Conservation (phyloP, 2,888 invertebrate genomes). For the Aquatica leii region DNA sequence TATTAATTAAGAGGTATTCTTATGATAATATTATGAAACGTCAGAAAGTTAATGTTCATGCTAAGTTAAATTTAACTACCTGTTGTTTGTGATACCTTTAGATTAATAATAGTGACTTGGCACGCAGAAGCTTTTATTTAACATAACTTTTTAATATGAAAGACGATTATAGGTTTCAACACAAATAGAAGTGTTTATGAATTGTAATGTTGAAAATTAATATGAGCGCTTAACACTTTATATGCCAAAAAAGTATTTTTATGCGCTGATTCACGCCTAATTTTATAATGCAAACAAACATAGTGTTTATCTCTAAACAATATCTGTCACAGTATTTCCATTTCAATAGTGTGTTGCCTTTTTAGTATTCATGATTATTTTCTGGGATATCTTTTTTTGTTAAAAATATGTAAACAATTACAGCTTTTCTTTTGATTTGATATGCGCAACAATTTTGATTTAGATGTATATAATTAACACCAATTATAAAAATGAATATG, state of each 20-base stretch:
- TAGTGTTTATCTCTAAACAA: too few species aligned
- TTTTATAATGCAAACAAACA: too few species aligned
- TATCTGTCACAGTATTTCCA: too few species aligned
- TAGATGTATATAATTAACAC: too few species aligned
- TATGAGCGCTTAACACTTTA: too few species aligned
- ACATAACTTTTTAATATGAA: conserved; percentile 2
- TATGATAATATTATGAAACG: conserved; percentile 11
- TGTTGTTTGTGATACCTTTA: conserved; percentile 5
- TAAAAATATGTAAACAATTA: background rate
- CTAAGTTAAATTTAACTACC: conserved; percentile 11
- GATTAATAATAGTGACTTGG: conserved; percentile 14
- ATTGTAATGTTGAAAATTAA: too few species aligned
- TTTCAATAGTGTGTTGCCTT: too few species aligned
- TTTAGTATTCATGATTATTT: too few species aligned
- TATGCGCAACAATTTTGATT: background rate
- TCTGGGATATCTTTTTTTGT: too few species aligned
- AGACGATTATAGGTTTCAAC: background rate
- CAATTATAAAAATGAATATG: too few species aligned
- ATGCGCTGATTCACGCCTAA: too few species aligned
- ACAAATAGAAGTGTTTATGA: background rate
- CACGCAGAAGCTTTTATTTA: conserved; percentile 12
- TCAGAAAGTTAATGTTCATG: background rate
- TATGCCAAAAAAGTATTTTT: too few species aligned
- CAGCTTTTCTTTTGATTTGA: background rate
- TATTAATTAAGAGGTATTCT: conserved; percentile 11